A percentile compares a stretch with the other conserved stretches of the same genome.
Evolutionary conservation across 1,140 invertebrate genomes (phyloP).

Genomic region (Hestina assimilis): DNA sequence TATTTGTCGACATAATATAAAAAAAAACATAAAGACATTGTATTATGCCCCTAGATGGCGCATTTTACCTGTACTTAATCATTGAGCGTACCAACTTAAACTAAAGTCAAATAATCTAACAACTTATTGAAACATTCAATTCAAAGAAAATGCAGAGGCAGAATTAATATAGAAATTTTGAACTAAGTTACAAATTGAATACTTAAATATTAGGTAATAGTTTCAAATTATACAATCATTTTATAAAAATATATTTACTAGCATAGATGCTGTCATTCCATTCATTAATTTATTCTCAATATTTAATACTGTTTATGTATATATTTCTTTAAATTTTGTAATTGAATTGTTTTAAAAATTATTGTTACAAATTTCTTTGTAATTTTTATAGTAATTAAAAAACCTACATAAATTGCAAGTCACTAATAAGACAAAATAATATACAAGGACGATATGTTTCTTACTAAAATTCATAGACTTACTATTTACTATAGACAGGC

Average conservation of each 20-base stretch:
- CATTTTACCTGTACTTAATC: not conserved
- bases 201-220: not conserved
- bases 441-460: not conserved
- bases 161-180: not conserved
- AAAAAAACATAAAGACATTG: no score
- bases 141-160: not conserved
- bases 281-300: not conserved
- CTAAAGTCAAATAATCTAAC: not conserved
- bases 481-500: no score
- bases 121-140: not conserved
- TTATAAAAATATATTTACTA: not conserved
- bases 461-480: not conserved
- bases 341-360: not conserved
- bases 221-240: not conserved
- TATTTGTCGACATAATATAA: not conserved
- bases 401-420: not conserved
- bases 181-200: not conserved
- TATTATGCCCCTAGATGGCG: not conserved
- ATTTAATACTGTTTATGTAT: not conserved
- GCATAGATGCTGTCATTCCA: not conserved
- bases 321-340: not conserved
- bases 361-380: not conserved
- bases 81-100: not conserved
- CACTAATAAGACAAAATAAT: not conserved
- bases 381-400: not conserved